Percentiles rank a stretch among this genome's conserved stretches.
These are phyloP conservation scores for Doris montereyensis DNA, from an alignment of 2,888 invertebrate species.

Conservation along the genomic window DNA sequence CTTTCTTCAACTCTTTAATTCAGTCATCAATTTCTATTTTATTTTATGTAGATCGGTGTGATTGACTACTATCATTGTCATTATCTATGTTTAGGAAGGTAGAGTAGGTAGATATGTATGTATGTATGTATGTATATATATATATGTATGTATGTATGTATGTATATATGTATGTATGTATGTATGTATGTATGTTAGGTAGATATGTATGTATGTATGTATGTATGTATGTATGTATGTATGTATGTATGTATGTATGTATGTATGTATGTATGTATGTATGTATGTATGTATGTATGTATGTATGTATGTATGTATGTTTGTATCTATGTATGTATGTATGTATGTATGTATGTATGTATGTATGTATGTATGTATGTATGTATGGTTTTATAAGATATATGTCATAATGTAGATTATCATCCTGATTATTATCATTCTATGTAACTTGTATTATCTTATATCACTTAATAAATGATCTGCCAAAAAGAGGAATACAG, in stretches of 20 bases:
- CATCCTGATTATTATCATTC: no score
- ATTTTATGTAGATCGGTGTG: not conserved
- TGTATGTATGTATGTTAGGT: conserved; percentile 23
- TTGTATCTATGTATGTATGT: conserved; percentile 10
- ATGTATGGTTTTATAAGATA: no score
- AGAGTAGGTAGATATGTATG: no score
- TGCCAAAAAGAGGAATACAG: no score
- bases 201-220: conserved; percentile 20
- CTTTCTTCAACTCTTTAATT: not conserved
- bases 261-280: conserved; percentile 8
- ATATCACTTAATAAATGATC: no score
- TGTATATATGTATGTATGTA: conserved; percentile 9
- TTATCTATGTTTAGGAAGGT: no score
- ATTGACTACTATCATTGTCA: no score
- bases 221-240: conserved; percentile 10
- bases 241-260: conserved; percentile 15
- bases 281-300: conserved; percentile 1
- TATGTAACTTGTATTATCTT: no score
- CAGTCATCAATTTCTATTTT: not conserved
- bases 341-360: conserved; percentile 16
- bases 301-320: conserved; percentile 10
- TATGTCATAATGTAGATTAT: no score
- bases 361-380: conserved; percentile 13
- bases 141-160: not conserved
- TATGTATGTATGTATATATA: conserved; percentile 7